phyloP scores from a whole-genome alignment of 2,113 vertebrate genomes.

The Azemiops feae region DNA sequence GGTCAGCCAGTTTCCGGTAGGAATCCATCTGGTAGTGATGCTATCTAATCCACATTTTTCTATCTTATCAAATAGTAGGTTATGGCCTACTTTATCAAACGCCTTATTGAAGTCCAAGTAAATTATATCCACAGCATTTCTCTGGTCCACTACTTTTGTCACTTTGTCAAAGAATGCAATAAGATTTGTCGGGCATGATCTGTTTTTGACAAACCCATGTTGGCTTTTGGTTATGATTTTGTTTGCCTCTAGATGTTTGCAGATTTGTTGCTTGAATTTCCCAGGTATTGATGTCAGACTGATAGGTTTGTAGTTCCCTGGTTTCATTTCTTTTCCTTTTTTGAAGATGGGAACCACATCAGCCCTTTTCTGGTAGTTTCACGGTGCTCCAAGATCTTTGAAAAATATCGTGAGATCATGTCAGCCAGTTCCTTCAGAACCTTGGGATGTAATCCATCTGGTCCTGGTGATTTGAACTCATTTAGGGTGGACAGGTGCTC shows the following conservation, averaged over 20 bases:
- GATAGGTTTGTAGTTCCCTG: not conserved
- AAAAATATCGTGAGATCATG: not conserved
- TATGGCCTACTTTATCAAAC: not conserved
- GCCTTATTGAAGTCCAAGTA: not conserved
- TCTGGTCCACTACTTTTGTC: not conserved
- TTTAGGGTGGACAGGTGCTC: not conserved
- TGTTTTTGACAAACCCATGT: not conserved
- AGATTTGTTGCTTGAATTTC: not conserved
- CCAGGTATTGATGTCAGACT: not conserved
- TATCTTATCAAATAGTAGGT: not conserved
- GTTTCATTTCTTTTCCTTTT: no score
- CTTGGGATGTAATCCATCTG: not conserved
- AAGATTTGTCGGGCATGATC: not conserved
- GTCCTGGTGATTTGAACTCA: not conserved
- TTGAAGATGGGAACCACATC: not conserved
- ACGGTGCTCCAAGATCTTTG: not conserved
- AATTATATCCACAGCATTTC: not conserved
- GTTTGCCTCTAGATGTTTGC: not conserved
- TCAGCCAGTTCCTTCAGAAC: not conserved
- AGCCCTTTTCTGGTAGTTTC: not conserved
- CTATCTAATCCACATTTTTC: not conserved
- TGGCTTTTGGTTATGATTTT: not conserved
- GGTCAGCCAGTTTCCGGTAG: not conserved
- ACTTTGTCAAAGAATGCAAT: not conserved
- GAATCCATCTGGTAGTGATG: not conserved